Evolutionary conservation across 2,888 invertebrate species (phyloP), one percentile per base, ranked within the genome.

Genomic region (Chesias legatella): DNA sequence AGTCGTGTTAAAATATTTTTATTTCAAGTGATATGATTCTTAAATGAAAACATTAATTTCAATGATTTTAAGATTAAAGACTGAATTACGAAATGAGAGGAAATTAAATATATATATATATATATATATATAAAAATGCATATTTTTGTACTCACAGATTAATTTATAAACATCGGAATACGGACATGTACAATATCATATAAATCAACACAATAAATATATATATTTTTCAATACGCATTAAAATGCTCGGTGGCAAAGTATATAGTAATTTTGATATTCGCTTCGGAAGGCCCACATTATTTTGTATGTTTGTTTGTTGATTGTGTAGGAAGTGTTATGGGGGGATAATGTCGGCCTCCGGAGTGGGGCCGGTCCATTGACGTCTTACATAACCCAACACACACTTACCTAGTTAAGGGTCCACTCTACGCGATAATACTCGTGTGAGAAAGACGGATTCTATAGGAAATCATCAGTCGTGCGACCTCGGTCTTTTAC

Each of bases 201-300:
- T 22, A 28, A 34, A 45, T 29, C 13, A 40, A 31, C 34, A 34
- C 39, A 37, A 33, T 41, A 44, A 39, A 47, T 26, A 43, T 47
- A 39, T 45, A 3, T 49, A 48, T 46, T 45, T 48, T 43, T 45
- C 29, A 43, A 45, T 32, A 42, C 22, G 32, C 38, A 45, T 44
- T 34, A 36, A 33, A 45, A 36, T 40, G 44, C 10, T 26, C 26
- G n/a, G 26, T 1, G 26, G 11, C 37, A 13, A 42, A 20, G 25
- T 30, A 22, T 42, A 31, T 32, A 23, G 27, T 25, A 36, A 42
- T 22, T 33, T 36, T 33, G 39, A 41, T 40, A 33, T 30, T 24
- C 31, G 33, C 32, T 30, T 38, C 44, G 39, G 46, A n/a, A 8
- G 51, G 53, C 43, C 42, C 22, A 42, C 51, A 46, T 51, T 51